A percentile compares a stretch with the other conserved stretches of the same genome.
These are phyloP conservation scores for Meda fulgida DNA, from an alignment of 2,797 vertebrate species.

Conservation along the genomic window DNA sequence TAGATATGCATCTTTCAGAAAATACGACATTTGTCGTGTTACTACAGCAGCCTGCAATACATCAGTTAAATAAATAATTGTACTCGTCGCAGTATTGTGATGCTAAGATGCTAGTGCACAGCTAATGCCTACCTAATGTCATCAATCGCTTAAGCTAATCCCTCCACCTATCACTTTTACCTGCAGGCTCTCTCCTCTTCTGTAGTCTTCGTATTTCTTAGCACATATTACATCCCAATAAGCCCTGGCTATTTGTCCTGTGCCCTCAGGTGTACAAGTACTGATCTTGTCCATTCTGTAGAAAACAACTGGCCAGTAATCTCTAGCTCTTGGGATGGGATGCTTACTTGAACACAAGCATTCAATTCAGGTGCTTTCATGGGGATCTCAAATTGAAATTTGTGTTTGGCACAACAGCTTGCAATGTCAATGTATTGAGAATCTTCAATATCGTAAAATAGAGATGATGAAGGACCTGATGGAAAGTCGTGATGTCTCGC, in stretches of 20 bases:
- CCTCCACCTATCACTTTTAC: constrained; percentile 56
- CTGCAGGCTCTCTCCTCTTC: constrained; percentile 59
- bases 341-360: background rate
- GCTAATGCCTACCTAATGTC: constrained; percentile 45
- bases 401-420: background rate
- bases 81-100: background rate
- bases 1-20: background rate
- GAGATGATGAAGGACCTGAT: background rate
- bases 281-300: constrained; percentile 30
- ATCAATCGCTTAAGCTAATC: constrained; percentile 54
- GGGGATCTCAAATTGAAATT: background rate
- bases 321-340: background rate
- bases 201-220: constrained; percentile 6
- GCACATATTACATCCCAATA: constrained; percentile 33
- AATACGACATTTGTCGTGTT: background rate
- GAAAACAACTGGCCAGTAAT: constrained; percentile 13
- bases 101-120: background rate
- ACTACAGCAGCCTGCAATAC: background rate
- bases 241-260: constrained; percentile 27
- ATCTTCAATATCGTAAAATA: background rate
- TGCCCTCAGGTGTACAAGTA: constrained; percentile 49
- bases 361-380: constrained; percentile 11
- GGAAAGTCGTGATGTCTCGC: background rate
- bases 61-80: background rate
- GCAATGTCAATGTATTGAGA: background rate